These are phyloP conservation scores for Oikopleura dioica DNA, from an alignment of 23 tunicate genomes.

Conservation along the genomic window DNA sequence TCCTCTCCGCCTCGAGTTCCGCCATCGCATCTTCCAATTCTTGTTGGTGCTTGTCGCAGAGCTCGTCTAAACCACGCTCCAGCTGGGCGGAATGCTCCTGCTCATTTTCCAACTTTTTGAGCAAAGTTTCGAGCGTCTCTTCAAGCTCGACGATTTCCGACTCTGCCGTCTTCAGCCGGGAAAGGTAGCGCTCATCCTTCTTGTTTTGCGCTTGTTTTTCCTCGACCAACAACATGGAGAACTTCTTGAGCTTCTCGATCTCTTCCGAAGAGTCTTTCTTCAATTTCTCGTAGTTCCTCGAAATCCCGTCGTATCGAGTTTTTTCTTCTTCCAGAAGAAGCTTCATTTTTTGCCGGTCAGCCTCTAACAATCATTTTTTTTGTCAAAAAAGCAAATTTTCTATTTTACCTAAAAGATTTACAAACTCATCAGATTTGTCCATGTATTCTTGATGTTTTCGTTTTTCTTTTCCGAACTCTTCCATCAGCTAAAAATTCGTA, in stretches of 20 bases:
- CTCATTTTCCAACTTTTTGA: not conserved
- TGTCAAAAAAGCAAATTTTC: not conserved
- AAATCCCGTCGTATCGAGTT: conserved; percentile 19
- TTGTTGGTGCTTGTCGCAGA: not conserved
- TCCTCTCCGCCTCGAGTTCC: not conserved
- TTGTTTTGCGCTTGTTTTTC: conserved; percentile 24
- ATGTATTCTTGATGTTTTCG: conserved; percentile 63
- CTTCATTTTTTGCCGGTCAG: conserved; percentile 54
- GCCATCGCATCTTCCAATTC: not conserved
- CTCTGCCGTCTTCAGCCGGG: not conserved
- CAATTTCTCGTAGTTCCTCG: conserved; percentile 18
- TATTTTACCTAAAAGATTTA: conserved; percentile 33
- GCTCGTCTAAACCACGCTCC: not conserved
- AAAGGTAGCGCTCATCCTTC: not conserved
- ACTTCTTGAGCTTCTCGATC: conserved; percentile 23
- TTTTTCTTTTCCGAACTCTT: conserved; percentile 37
- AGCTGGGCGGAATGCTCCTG: not conserved
- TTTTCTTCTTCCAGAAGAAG: conserved; percentile 38
- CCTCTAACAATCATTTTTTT: conserved; percentile 19
- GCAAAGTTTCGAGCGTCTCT: not conserved
- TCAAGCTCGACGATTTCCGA: not conserved
- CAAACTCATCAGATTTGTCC: conserved; percentile 72
- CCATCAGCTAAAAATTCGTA: too few species aligned
- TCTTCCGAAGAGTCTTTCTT: not conserved
- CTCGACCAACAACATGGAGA: conserved; percentile 53